A percentile compares a stretch with the other conserved stretches of the same genome.
phyloP scores from a whole-genome alignment of 2,888 invertebrate genomes.

The Acleris sparsana region DNA sequence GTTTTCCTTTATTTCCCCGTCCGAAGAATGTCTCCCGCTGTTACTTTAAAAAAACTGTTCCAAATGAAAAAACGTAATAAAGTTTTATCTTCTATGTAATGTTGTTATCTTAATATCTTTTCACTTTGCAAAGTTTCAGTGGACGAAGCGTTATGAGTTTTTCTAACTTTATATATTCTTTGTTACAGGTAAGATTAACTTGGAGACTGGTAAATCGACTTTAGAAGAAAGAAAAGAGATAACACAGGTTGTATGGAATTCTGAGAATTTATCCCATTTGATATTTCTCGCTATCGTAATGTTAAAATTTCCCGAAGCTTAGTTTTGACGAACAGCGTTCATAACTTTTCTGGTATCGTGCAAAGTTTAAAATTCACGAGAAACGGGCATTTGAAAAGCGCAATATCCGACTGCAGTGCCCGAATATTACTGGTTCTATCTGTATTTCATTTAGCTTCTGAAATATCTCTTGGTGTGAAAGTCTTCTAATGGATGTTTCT shows the following conservation, averaged over 20 bases:
- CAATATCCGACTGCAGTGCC: slow-evolving; percentile 2
- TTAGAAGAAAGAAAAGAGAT: slow-evolving; percentile 4
- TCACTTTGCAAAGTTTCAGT: slow-evolving; percentile 2
- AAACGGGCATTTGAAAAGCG: slow-evolving; percentile 14
- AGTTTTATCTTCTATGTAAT: not conserved
- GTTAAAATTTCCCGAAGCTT: not conserved
- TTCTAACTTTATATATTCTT: slow-evolving; percentile 23
- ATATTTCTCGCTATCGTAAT: not conserved
- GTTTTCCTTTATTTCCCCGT: not conserved
- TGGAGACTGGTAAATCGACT: slow-evolving; percentile 16
- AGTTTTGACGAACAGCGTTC: not conserved
- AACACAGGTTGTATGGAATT: slow-evolving; percentile 20
- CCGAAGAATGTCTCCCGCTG: not conserved
- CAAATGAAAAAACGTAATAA: not conserved
- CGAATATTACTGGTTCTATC: slow-evolving; percentile 4
- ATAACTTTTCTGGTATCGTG: not conserved
- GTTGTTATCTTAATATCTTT: slow-evolving; percentile 10
- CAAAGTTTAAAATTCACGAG: slow-evolving; percentile 14
- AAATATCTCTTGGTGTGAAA: slow-evolving; percentile 30
- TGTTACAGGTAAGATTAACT: slow-evolving; percentile 32
- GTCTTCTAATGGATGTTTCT: slow-evolving; percentile 12
- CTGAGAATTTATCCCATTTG: not conserved
- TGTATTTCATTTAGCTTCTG: slow-evolving; percentile 29
- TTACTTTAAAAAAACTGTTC: not conserved
- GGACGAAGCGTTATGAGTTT: slow-evolving; percentile 6